Evolutionary conservation across 2,888 invertebrate genomes (phyloP), one percentile per base, ranked within the genome.

Genomic region (Lasioglossum zephyrum): DNA sequence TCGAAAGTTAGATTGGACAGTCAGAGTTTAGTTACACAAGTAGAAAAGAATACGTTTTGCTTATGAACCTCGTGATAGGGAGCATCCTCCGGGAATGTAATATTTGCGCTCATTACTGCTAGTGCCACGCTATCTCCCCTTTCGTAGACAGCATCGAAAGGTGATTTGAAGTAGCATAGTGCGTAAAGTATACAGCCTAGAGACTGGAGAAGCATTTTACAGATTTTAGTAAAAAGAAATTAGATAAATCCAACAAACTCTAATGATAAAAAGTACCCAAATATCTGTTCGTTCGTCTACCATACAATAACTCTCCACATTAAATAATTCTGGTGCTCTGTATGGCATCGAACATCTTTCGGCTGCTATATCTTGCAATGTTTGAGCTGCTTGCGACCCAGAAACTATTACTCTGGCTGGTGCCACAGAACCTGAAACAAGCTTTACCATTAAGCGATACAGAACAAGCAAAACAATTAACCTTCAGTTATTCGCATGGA

Each of bases 301-400:
- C 91, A 97, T 96, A 92, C 97, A 97, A 92, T 97, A 97, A 84
- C 97, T 97, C 95, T 98, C 97, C 16, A 98, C 98, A 91, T 97
- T 97, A 93, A 98, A 99, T 76, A 99, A 95, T 95, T 98, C 98
- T 0, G 98, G 98, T 1, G 98, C 98, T 91, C 98, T 95, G 93
- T 98, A 99, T 4, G 98, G 97, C 97, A 98, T 98, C 41, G 98
- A 98, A 94, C 98, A 98, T 85, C 97, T 96, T 95, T 98, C 98
- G 75, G 97, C 97, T 1, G 98, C 98, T 77, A 97, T 95, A 93
- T 98, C 98, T 95, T 98, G 97, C 70, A 97, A 94, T 47, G 96
- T 96, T 92, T 97, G 97, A 0, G 97, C 97, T 90, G 97, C 97
- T 66, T 96, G 96, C 73, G 96, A 96, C 0, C 97, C 97, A 88